A percentile compares a stretch with the other conserved stretches of the same genome.
These are phyloP conservation scores for Lichenostomus cassidix DNA, from an alignment of 2,113 vertebrate species.

Conservation along the genomic window DNA sequence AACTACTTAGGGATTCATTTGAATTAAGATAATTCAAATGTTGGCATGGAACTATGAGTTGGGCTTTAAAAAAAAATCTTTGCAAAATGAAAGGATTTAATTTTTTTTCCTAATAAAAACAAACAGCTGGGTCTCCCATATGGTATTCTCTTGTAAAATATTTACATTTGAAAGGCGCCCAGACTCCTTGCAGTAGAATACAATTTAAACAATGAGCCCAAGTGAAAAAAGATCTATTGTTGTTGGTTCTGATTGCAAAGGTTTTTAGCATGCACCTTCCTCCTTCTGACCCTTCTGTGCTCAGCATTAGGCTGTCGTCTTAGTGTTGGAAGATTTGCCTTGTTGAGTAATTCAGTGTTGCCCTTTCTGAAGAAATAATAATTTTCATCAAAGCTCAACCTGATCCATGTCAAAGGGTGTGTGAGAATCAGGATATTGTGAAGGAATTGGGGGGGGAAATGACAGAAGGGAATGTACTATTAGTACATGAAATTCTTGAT, in stretches of 20 bases:
- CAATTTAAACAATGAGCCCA: conserved; percentile 60
- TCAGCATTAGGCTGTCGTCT: neutral
- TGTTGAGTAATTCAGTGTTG: neutral
- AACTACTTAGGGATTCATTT: conserved; percentile 65
- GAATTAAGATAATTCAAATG: conserved; percentile 64
- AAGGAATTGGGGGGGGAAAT: neutral
- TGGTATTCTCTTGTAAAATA: conserved; percentile 74
- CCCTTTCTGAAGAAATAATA: neutral
- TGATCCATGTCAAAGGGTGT: neutral
- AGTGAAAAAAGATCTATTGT: conserved; percentile 43
- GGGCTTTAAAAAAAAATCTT: neutral
- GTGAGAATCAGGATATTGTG: neutral
- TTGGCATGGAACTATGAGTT: neutral
- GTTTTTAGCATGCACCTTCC: neutral
- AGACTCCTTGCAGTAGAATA: conserved; percentile 54
- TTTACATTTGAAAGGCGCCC: conserved; percentile 75
- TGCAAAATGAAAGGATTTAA: conserved; percentile 55
- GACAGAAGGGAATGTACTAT: neutral
- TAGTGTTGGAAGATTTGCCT: neutral
- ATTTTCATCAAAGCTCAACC: neutral
- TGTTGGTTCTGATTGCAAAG: conserved; percentile 22
- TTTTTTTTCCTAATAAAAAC: conserved; percentile 68
- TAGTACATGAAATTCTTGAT: neutral
- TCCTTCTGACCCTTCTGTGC: neutral
- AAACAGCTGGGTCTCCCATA: conserved; percentile 74